phyloP scores from a whole-genome alignment of 53 echinoderm and acorn worm genomes.

The Arbacia lixula region DNA sequence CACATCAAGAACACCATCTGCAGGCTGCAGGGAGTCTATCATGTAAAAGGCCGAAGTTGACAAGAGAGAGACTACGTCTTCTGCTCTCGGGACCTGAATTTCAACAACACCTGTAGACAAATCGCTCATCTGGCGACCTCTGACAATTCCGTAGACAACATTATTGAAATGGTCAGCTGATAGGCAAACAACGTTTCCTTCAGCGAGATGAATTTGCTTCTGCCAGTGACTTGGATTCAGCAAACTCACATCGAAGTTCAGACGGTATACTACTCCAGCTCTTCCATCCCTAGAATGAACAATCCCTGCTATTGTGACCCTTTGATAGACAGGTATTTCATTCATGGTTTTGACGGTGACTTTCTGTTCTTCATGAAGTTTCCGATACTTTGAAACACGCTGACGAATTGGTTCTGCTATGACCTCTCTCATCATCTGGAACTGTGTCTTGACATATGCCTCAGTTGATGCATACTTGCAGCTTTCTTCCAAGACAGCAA shows the following conservation, averaged over 20 bases:
- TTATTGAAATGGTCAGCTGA: constrained; percentile 74
- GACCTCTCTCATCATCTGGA: constrained; percentile 79
- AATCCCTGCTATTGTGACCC: constrained; percentile 35
- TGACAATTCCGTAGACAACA: constrained; percentile 77
- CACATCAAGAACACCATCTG: constrained; percentile 82
- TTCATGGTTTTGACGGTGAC: not conserved
- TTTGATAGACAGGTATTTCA: constrained; percentile 52
- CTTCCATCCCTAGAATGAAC: not conserved
- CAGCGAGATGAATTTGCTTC: constrained; percentile 68
- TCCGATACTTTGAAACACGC: constrained; percentile 71
- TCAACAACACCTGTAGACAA: constrained; percentile 62
- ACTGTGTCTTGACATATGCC: constrained; percentile 81
- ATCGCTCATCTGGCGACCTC: constrained; percentile 50
- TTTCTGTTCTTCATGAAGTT: constrained; percentile 6
- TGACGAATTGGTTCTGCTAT: constrained; percentile 76
- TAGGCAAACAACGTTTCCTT: constrained; percentile 80
- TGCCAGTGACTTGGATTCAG: constrained; percentile 66
- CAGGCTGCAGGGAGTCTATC: constrained; percentile 76
- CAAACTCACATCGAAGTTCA: constrained; percentile 58
- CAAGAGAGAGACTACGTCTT: constrained; percentile 33
- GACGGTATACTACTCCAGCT: constrained; percentile 24
- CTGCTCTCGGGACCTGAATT: constrained; percentile 24
- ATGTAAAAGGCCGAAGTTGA: constrained; percentile 55
- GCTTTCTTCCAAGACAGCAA: not conserved
- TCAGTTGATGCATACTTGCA: constrained; percentile 65